Evolutionary conservation across 2,888 invertebrate species (phyloP).

Genomic region (Caenorhabditis imperialis): DNA sequence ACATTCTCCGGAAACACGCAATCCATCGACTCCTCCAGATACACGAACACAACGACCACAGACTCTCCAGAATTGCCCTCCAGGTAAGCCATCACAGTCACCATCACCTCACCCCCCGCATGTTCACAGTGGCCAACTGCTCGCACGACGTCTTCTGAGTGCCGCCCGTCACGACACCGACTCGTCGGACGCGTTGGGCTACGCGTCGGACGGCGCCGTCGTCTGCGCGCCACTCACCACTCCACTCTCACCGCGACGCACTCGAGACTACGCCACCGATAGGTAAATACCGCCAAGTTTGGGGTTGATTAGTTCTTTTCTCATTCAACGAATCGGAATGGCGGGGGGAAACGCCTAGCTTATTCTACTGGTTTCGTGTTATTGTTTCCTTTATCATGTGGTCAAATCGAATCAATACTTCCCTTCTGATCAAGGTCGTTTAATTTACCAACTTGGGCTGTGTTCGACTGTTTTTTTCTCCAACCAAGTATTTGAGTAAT

Average conservation of each 20-base stretch:
- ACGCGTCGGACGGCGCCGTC: conserved; percentile 53
- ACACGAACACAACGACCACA: conserved; percentile 59
- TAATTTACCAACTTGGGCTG: too few relatives aligned
- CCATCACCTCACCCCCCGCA: not conserved
- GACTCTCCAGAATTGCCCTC: conserved; percentile 65
- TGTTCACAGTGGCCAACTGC: conserved; percentile 40
- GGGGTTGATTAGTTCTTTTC: not conserved
- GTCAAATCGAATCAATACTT: too few relatives aligned
- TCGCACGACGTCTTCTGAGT: conserved; percentile 46
- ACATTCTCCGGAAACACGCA: conserved; percentile 57
- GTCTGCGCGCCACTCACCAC: conserved; percentile 50
- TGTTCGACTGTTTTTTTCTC: too few relatives aligned
- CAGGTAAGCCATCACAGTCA: conserved; percentile 22
- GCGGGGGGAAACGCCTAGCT: conserved; percentile 7
- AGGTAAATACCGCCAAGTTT: conserved; percentile 43
- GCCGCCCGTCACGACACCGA: conserved; percentile 54
- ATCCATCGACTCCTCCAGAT: conserved; percentile 62
- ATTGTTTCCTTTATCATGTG: too few relatives aligned
- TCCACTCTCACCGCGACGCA: conserved; percentile 46
- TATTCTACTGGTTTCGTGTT: too few relatives aligned
- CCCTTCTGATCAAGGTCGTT: too few relatives aligned
- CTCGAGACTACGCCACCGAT: conserved; percentile 52
- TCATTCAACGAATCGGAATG: conserved; percentile 11
- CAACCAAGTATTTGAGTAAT: too few relatives aligned
- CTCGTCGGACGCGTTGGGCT: conserved; percentile 43